phyloP scores from a whole-genome alignment of 2,888 invertebrate genomes.

The Anthophora plumipes region DNA sequence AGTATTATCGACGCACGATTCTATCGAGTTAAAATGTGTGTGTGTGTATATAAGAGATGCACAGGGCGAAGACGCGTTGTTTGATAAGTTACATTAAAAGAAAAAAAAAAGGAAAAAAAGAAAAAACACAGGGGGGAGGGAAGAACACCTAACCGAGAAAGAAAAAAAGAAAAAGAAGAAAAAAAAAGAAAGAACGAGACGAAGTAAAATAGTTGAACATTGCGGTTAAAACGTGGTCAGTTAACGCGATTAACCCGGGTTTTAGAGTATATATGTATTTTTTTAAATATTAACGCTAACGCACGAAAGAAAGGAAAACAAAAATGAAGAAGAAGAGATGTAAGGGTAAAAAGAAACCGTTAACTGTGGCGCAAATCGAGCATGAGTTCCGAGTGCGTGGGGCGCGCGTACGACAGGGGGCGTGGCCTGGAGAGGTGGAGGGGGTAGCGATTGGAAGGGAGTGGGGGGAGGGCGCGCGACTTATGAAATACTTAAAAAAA shows the following conservation, averaged over 20 bases:
- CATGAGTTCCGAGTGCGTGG: slow-evolving; percentile 6
- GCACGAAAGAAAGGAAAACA: slow-evolving; percentile 70
- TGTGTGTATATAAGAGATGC: slow-evolving; percentile 29
- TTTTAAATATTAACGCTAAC: slow-evolving; percentile 84
- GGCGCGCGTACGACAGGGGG: no score
- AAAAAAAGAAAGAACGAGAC: slow-evolving; percentile 69
- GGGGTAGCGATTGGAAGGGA: not conserved
- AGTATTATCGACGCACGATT: slow-evolving; percentile 64
- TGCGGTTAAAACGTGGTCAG: slow-evolving; percentile 62
- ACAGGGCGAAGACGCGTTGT: slow-evolving; percentile 62
- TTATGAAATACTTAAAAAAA: slow-evolving; percentile 63
- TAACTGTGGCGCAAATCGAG: slow-evolving; percentile 56
- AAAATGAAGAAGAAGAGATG: slow-evolving; percentile 65
- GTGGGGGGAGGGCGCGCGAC: slow-evolving; percentile 69
- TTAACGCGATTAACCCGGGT: slow-evolving; percentile 67
- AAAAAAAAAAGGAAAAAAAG: slow-evolving; percentile 40
- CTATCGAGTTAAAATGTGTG: slow-evolving; percentile 69
- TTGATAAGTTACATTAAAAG: slow-evolving; percentile 73
- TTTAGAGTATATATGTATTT: slow-evolving; percentile 84
- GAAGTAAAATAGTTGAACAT: slow-evolving; percentile 77
- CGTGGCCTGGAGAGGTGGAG: no score
- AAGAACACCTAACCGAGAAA: no score
- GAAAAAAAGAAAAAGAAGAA: slow-evolving; percentile 37
- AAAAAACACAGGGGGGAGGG: no score
- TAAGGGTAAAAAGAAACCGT: slow-evolving; percentile 48